Conservation (phyloP, 2,888 invertebrate genomes). For the Drosophila paracracens region DNA sequence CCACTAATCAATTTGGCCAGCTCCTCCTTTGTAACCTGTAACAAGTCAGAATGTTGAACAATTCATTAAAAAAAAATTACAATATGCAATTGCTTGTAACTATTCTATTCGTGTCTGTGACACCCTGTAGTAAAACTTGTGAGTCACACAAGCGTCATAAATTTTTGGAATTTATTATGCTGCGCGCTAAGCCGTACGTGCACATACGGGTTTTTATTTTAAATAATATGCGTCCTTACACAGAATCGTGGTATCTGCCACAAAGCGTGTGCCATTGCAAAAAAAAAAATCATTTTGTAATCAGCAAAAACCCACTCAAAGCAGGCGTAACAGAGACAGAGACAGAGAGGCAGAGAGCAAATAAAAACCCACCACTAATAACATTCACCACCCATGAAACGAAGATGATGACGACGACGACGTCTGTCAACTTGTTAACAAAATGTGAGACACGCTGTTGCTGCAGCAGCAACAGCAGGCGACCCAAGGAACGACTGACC, state of each 20-base stretch:
- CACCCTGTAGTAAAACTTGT: conserved; percentile 5
- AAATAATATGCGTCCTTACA: conserved; percentile 48
- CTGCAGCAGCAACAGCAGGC: conserved; percentile 12
- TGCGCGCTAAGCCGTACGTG: conserved; percentile 29
- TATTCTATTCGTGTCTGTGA: not conserved
- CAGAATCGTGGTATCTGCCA: conserved; percentile 9
- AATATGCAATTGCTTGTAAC: conserved; percentile 1
- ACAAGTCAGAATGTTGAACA: conserved; percentile 13
- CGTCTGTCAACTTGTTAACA: conserved; percentile 66
- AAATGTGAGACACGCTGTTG: conserved; percentile 40
- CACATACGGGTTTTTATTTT: conserved; percentile 23
- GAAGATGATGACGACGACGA: conserved; percentile 50
- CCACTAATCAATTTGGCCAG: conserved; percentile 94
- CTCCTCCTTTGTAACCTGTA: conserved; percentile 96
- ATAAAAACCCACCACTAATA: conserved; percentile 47
- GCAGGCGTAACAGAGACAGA: not conserved
- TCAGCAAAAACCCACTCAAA: conserved; percentile 38
- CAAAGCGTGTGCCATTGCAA: conserved; percentile 24
- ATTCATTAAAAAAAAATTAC: conserved; percentile 8
- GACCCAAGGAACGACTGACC: conserved; percentile 29
- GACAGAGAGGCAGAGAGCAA: conserved; percentile 28
- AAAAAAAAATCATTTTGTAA: conserved; percentile 48
- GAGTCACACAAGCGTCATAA: conserved; percentile 66
- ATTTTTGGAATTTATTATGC: conserved; percentile 46
- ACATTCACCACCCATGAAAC: conserved; percentile 63